A percentile compares a stretch with the other conserved stretches of the same genome.
These are phyloP conservation scores for Heterotis niloticus DNA, from an alignment of 2,113 vertebrate genomes.

Conservation along the genomic window DNA sequence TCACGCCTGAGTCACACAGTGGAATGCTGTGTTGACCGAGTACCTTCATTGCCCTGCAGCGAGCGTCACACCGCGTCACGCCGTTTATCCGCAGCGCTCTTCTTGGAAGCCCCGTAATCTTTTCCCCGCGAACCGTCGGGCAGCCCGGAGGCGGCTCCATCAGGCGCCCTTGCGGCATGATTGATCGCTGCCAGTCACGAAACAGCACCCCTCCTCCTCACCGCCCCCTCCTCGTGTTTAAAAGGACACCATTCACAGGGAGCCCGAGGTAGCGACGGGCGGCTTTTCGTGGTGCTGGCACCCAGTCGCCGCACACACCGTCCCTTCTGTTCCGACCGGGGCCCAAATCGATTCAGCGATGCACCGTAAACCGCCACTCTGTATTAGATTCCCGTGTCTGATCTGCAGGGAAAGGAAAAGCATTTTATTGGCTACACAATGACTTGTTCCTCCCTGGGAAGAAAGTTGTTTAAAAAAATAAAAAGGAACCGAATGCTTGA, in stretches of 20 bases:
- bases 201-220: constrained; percentile 71
- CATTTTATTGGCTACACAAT: constrained; percentile 39
- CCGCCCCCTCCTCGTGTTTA: constrained; percentile 77
- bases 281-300: constrained; percentile 76
- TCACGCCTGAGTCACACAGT: constrained; percentile 44
- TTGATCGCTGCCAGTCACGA: constrained; percentile 90
- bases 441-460: constrained; percentile 32
- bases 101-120: constrained; percentile 54
- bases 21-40: constrained; percentile 47
- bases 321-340: constrained; percentile 80
- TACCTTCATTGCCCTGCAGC: constrained; percentile 54
- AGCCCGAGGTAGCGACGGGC: constrained; percentile 81
- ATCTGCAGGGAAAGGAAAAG: constrained; percentile 28
- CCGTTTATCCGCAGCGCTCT: constrained; percentile 41
- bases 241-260: constrained; percentile 82
- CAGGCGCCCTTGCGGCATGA: constrained; percentile 73
- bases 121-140: constrained; percentile 52
- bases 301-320: constrained; percentile 81
- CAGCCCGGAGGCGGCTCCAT: constrained; percentile 63
- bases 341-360: constrained; percentile 60
- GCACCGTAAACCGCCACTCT: constrained; percentile 41
- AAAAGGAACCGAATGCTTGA: constrained; percentile 3
- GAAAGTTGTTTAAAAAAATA: constrained; percentile 24
- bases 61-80: constrained; percentile 38
- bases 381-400: constrained; percentile 44